Base-by-base conservation (phyloP, 2,797 vertebrate species). In the Vultur gryphus region DNA sequence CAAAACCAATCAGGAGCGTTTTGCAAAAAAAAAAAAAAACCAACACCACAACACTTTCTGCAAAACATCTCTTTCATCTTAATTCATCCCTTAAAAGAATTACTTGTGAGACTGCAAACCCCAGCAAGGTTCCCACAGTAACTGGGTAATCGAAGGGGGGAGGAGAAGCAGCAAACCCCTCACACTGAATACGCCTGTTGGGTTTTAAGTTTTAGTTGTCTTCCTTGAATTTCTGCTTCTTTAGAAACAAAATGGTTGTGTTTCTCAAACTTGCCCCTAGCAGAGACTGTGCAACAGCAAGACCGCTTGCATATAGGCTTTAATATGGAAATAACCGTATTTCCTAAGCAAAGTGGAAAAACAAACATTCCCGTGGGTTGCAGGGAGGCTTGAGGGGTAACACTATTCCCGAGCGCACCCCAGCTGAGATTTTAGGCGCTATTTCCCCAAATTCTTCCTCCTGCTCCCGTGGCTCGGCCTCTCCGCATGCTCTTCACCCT, bases 401-500 rank as follows among this genome's bases (percentile, higher is more conserved):
- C 61, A 11, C 31, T 4, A 21, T 9, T 44, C 21, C 62, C 33
- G 14, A 20, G 1, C 3, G 5, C 46, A 33, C 39, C 25, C 26
- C 49, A 10, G 59, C 0, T 5, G 77, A 29, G 35, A 37, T 83
- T 62, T 57, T 1, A 2, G 49, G 37, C 2, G 9, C 0, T 9
- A 8, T 76, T 86, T 58, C 25, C 84, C 90, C 59, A 11, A 58
- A 44, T 82, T 23, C 55, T 15, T 11, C 79, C 54, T 75, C 17
- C 77, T 0, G 64, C 89, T 35, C 13, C 90, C 19, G 0, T 0
- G 41, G 91, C 86, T 80, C 86, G 10, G 92, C 52, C 73, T 82
- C 84, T 84, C 88, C 37, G 24, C 71, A 62, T 33, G 20, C 91
- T 76, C 87, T 87, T 94, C 84, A 83, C 95, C 66, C 83, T 55